phyloP scores from a whole-genome alignment of 2,888 invertebrate genomes.

The Lithophane ornitopus region DNA sequence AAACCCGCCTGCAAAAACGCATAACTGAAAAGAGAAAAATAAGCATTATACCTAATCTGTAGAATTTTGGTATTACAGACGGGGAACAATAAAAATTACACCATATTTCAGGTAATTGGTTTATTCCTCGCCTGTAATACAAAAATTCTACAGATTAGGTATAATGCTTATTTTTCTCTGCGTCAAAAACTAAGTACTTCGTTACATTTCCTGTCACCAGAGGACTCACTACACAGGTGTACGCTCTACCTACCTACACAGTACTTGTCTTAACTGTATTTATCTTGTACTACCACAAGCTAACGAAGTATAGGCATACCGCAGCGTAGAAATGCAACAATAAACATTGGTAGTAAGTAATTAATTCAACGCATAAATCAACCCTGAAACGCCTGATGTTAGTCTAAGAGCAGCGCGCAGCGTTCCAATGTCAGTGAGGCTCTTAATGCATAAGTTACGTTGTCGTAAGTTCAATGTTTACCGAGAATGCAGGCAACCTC shows the following conservation, averaged over 20 bases:
- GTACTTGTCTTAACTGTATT: neutral
- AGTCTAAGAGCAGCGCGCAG: slow-evolving; percentile 12
- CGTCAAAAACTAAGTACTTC: neutral
- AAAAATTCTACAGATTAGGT: no score
- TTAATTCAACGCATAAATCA: neutral
- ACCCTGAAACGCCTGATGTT: slow-evolving; percentile 30
- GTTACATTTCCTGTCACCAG: neutral
- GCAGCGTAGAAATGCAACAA: neutral
- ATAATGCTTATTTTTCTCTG: no score
- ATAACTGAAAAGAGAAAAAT: no score
- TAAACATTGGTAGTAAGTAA: neutral
- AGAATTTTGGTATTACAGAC: no score
- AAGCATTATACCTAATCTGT: no score
- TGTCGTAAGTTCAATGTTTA: neutral
- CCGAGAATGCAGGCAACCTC: neutral
- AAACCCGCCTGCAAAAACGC: no score
- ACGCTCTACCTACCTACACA: neutral
- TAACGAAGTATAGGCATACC: neutral
- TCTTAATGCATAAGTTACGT: slow-evolving; percentile 9
- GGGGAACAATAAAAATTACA: no score
- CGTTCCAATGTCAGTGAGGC: neutral
- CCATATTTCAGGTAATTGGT: no score
- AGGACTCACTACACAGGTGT: neutral
- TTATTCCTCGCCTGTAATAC: no score
- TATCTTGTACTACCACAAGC: neutral